phyloP scores from a whole-genome alignment of 2,797 vertebrate species.

The Peromyscus melanophrys region DNA sequence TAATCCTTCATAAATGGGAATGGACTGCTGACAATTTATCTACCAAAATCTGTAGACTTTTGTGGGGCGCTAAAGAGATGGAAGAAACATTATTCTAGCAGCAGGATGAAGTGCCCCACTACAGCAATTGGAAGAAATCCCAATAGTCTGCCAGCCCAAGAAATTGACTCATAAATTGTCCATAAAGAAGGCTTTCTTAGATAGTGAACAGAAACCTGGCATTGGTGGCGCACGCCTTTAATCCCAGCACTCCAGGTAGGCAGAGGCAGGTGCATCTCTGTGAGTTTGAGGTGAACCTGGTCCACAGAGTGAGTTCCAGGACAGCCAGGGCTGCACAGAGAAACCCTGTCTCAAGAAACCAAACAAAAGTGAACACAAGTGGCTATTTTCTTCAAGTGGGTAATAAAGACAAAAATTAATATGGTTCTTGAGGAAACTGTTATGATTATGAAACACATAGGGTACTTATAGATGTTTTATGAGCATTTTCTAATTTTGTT shows the following conservation, averaged over 20 bases:
- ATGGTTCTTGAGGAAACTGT: background rate
- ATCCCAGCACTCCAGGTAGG: too few relatives aligned
- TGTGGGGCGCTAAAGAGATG: constrained; percentile 61
- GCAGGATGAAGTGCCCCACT: too few relatives aligned
- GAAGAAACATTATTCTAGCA: constrained; percentile 61
- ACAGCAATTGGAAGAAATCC: too few relatives aligned
- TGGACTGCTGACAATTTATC: constrained; percentile 79
- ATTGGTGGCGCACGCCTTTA: too few relatives aligned
- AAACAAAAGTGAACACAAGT: background rate
- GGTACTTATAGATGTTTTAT: background rate
- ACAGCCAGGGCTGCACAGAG: too few relatives aligned
- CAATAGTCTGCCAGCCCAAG: too few relatives aligned
- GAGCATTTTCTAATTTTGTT: background rate
- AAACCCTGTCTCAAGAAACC: too few relatives aligned
- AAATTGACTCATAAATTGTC: too few relatives aligned
- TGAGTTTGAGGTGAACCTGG: too few relatives aligned
- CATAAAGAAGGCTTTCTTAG: background rate
- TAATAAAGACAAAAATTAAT: background rate
- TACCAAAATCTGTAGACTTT: constrained; percentile 73
- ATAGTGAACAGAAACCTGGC: background rate
- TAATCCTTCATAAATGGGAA: too few relatives aligned
- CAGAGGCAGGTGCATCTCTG: too few relatives aligned
- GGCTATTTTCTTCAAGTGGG: background rate
- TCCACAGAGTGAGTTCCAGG: too few relatives aligned
- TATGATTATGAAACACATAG: background rate